Conservation (phyloP, 53 echinoderm and acorn worm species). For the Paracentrotus lividus region DNA sequence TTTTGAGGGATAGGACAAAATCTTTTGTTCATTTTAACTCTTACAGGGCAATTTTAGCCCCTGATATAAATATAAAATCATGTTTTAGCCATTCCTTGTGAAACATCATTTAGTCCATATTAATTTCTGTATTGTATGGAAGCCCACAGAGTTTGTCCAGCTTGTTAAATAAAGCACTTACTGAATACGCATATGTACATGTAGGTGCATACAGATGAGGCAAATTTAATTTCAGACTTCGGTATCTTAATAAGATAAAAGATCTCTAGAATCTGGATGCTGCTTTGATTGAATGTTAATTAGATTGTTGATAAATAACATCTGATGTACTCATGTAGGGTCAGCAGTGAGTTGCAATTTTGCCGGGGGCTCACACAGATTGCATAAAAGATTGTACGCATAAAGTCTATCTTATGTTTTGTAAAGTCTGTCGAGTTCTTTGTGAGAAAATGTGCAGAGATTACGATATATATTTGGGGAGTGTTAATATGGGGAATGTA, state of each 20-base stretch:
- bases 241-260: neutral
- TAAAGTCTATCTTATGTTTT: neutral
- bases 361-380: neutral
- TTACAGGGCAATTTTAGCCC: too few relatives aligned
- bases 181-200: too few relatives aligned
- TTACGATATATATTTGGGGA: too few relatives aligned
- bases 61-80: too few relatives aligned
- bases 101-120: too few relatives aligned
- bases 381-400: neutral
- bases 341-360: neutral
- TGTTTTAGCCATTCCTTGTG: too few relatives aligned
- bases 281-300: slow-evolving; percentile 20
- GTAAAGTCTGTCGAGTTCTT: neutral
- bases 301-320: neutral
- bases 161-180: too few relatives aligned
- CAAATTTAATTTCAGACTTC: neutral
- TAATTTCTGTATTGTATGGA: neutral
- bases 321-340: slow-evolving; percentile 19
- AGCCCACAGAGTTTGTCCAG: neutral
- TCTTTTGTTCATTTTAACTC: too few relatives aligned
- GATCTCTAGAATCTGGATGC: slow-evolving; percentile 16
- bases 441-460: too few relatives aligned
- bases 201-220: slow-evolving; percentile 14
- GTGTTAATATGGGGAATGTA: too few relatives aligned
- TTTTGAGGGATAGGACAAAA: too few relatives aligned